phyloP scores from a whole-genome alignment of 1,140 invertebrate species.

The Meloidogyne hapla region DNA sequence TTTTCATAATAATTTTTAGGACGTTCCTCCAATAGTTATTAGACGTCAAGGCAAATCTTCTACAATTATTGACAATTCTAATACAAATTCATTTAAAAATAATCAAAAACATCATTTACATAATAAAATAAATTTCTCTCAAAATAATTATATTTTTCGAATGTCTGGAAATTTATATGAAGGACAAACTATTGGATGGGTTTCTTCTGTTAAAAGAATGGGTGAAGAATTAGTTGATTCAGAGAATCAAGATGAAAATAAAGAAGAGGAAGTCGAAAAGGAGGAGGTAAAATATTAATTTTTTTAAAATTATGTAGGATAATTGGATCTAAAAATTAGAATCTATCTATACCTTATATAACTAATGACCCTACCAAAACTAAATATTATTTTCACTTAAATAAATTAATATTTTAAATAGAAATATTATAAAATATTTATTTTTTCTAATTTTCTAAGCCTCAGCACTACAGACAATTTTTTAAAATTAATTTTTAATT shows the following conservation, averaged over 20 bases:
- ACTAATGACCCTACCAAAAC: no score
- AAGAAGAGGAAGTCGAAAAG: not conserved
- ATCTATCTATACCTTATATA: no score
- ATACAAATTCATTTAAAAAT: conserved; percentile 4
- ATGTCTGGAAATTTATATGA: conserved; percentile 33
- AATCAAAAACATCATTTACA: not conserved
- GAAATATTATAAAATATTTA: no score
- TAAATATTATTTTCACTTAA: no score
- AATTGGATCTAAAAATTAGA: no score
- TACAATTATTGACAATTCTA: not conserved
- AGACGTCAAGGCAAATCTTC: not conserved
- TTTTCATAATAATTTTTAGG: not conserved
- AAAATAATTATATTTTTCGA: conserved; percentile 35
- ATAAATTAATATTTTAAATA: no score
- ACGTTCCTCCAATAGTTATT: not conserved
- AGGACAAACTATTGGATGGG: conserved; percentile 39
- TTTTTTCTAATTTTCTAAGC: no score
- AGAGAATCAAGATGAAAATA: not conserved
- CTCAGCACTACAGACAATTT: no score
- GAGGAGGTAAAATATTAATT: no score
- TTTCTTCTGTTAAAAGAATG: conserved; percentile 10
- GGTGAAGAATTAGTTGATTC: not conserved
- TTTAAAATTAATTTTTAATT: no score
- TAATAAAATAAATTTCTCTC: not conserved
- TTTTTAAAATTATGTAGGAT: no score